Conservation (phyloP, 1,140 invertebrate genomes). For the Panagrolaimus sp. region DNA sequence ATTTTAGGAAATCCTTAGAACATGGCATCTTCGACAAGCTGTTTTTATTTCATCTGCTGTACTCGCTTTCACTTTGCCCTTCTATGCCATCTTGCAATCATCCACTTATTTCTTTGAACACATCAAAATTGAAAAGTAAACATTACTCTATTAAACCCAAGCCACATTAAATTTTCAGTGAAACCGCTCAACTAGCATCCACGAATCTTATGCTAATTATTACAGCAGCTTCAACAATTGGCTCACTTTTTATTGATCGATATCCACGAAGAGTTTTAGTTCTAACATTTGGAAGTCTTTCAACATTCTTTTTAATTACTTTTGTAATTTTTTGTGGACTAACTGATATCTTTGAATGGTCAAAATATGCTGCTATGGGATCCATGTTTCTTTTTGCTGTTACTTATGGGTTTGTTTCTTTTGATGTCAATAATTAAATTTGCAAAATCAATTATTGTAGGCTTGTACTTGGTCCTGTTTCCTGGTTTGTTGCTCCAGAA, state of each 20-base stretch:
- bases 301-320: slow-evolving; percentile 28
- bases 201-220: slow-evolving; percentile 37
- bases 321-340: slow-evolving; percentile 32
- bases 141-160: neutral
- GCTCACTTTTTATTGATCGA: slow-evolving; percentile 43
- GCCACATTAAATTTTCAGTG: slow-evolving; percentile 24
- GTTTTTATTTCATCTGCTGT: slow-evolving; percentile 37
- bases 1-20: slow-evolving; percentile 31
- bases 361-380: slow-evolving; percentile 37
- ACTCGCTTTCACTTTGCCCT: slow-evolving; percentile 38
- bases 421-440: neutral
- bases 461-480: slow-evolving; percentile 41
- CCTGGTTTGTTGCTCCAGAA: slow-evolving; percentile 49
- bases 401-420: slow-evolving; percentile 30
- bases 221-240: slow-evolving; percentile 37
- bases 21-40: slow-evolving; percentile 43
- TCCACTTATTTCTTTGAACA: slow-evolving; percentile 41
- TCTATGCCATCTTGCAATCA: slow-evolving; percentile 46
- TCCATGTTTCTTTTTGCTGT: slow-evolving; percentile 37
- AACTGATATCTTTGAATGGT: slow-evolving; percentile 18
- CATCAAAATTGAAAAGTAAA: slow-evolving; percentile 24
- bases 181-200: slow-evolving; percentile 38
- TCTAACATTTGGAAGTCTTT: slow-evolving; percentile 22
- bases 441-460: slow-evolving; percentile 22
- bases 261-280: slow-evolving; percentile 37